Evolutionary conservation across 2,113 vertebrate species (phyloP), one percentile per base, ranked within the genome.

Genomic region (Mesocricetus auratus): DNA sequence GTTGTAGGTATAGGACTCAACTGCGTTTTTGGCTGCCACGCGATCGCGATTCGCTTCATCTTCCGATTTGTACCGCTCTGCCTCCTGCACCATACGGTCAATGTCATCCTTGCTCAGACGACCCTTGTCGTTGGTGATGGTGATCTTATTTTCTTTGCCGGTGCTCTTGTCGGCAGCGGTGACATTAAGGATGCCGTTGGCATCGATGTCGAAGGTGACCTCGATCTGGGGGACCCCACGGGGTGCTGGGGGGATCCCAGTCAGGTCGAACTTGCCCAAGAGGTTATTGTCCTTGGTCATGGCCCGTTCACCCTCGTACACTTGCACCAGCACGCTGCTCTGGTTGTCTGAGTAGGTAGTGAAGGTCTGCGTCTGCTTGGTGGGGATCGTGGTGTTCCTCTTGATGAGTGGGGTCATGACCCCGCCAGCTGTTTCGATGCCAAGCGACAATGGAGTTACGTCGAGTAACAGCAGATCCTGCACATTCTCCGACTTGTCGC

Each of bases 251-350:
- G 99, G 98, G 39, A 99, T 99, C 74, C 98, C 99, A 0, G 98
- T 99, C 17, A 99, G 98, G 93, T 99, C 99, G 96, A 99, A 99
- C 96, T 99, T 99, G 97, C 99, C 99, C 96, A 99, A 97, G 88
- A 99, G 98, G 94, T 99, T 99, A 97, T 99, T 99, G 98, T 99
- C 99, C 96, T 98, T 99, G 0, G 99, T 99, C 99, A 99, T 99
- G 73, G 99, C 98, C 11, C 99, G 97, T 94, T 99, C 99, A 0
- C 99, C 99, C 69, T 99, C 99, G 0, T 98, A 99, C 11, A 99
- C 99, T 96, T 99, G 99, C 91, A 99, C 98, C 73, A 99, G 96
- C 92, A 99, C 99, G 0, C 99, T 99, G 97, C 97, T 98, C 98
- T 99, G 99, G 97, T 99, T 99, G 98, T 99, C 99, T 0, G 99